These are phyloP conservation scores for Drosophila nebulosa DNA, from an alignment of 1,140 invertebrate genomes.

Conservation along the genomic window DNA sequence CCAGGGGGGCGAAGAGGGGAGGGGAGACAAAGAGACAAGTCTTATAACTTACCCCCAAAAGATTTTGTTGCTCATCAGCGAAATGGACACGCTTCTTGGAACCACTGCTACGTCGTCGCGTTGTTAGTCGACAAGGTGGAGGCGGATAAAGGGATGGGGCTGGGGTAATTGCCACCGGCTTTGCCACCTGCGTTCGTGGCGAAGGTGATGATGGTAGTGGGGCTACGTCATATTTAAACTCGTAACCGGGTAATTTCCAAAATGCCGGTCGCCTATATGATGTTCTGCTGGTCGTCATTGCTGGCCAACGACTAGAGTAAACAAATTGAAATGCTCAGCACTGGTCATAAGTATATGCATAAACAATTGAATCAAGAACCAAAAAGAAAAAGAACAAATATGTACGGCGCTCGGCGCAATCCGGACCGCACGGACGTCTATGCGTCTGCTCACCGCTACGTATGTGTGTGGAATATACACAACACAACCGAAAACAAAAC, in stretches of 20 bases:
- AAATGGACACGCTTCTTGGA: conserved; percentile 72
- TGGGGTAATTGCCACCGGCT: background rate
- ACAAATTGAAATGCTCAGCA: conserved; percentile 61
- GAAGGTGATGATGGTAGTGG: background rate
- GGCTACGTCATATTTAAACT: conserved; percentile 25
- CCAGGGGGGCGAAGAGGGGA: too few relatives aligned
- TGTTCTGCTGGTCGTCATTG: conserved; percentile 75
- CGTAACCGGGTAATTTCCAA: conserved; percentile 83
- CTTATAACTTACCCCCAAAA: conserved; percentile 53
- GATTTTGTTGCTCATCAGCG: conserved; percentile 58
- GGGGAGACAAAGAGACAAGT: too few relatives aligned
- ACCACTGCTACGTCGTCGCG: conserved; percentile 61
- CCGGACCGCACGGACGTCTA: conserved; percentile 29
- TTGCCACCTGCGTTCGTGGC: background rate
- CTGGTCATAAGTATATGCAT: conserved; percentile 32
- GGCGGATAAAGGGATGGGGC: background rate
- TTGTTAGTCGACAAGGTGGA: conserved; percentile 34
- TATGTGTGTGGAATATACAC: conserved; percentile 48
- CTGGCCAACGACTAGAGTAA: conserved; percentile 71
- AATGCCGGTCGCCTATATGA: conserved; percentile 84
- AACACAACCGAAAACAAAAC: conserved; percentile 35
- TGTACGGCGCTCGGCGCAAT: conserved; percentile 25
- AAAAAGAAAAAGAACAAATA: background rate
- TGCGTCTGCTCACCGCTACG: conserved; percentile 62
- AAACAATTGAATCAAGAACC: conserved; percentile 44